These are phyloP conservation scores for Ectobius pallidus DNA, from an alignment of 2,888 invertebrate genomes.

Conservation along the genomic window DNA sequence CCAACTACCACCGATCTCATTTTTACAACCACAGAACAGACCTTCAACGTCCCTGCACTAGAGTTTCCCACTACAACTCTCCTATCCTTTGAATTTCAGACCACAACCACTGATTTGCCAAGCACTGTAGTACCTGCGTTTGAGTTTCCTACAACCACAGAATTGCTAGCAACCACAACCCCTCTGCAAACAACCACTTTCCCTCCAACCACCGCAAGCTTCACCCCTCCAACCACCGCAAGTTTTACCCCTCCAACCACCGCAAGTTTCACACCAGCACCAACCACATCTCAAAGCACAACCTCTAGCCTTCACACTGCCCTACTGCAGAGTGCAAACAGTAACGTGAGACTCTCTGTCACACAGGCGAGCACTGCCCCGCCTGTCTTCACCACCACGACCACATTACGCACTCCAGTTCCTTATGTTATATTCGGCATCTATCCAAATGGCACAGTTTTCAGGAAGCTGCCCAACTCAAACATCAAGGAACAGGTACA, in stretches of 20 bases:
- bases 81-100: neutral
- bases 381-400: conserved; percentile 53
- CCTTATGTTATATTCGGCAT: conserved; percentile 78
- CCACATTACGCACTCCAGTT: conserved; percentile 47
- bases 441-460: conserved; percentile 78
- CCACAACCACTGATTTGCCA: conserved; percentile 25
- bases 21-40: conserved; percentile 33
- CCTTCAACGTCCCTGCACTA: too few species aligned
- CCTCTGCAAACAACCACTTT: conserved; percentile 45
- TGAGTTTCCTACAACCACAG: neutral
- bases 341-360: conserved; percentile 21
- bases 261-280: neutral
- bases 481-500: conserved; percentile 40
- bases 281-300: conserved; percentile 42
- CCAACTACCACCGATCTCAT: neutral
- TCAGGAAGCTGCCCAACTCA: conserved; percentile 76
- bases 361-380: conserved; percentile 42
- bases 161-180: conserved; percentile 45
- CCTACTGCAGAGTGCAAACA: conserved; percentile 37
- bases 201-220: conserved; percentile 48
- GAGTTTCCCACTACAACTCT: conserved; percentile 20
- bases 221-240: conserved; percentile 39
- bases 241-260: conserved; percentile 42
- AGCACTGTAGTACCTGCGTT: neutral
- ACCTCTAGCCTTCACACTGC: conserved; percentile 49